These are phyloP conservation scores for Virgularia gustaviana DNA, from an alignment of 92 coral and sea anemone species.

Conservation along the genomic window DNA sequence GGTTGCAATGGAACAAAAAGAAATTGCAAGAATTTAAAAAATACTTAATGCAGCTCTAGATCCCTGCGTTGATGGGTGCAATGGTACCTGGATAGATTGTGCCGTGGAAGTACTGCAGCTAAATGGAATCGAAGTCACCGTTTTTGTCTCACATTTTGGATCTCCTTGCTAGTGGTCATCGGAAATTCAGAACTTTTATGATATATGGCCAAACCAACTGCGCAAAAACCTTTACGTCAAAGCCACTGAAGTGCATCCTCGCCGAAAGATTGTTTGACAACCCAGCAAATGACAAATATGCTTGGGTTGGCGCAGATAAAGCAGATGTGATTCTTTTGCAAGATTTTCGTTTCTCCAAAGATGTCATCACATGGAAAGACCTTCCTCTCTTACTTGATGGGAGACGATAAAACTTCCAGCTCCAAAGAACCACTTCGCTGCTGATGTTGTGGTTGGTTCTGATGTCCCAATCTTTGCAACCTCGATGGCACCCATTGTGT, in stretches of 20 bases:
- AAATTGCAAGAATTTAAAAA: neutral
- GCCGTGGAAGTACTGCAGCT: neutral
- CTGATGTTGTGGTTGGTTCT: neutral
- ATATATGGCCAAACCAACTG: neutral
- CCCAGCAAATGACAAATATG: too few relatives aligned
- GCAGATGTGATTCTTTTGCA: constrained; percentile 14
- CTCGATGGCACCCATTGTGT: constrained; percentile 2
- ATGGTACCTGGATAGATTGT: constrained; percentile 8
- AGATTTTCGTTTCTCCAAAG: constrained; percentile 9
- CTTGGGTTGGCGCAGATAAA: constrained; percentile 17
- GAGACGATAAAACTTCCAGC: constrained; percentile 2
- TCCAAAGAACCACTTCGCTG: too few relatives aligned
- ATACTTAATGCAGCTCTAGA: neutral
- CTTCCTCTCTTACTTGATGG: neutral
- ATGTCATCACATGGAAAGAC: constrained; percentile 4
- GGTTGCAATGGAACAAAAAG: neutral
- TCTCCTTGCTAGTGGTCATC: neutral
- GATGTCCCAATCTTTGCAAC: constrained; percentile 4
- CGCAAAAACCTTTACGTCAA: neutral
- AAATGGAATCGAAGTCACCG: constrained; percentile 3
- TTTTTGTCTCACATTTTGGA: constrained; percentile 3
- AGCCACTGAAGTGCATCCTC: constrained; percentile 5
- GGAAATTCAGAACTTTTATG: constrained; percentile 7
- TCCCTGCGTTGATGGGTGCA: constrained; percentile 4
- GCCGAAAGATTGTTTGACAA: constrained; percentile 6